Conservation (phyloP, 2,113 vertebrate species). For the Actinemys pallida region DNA sequence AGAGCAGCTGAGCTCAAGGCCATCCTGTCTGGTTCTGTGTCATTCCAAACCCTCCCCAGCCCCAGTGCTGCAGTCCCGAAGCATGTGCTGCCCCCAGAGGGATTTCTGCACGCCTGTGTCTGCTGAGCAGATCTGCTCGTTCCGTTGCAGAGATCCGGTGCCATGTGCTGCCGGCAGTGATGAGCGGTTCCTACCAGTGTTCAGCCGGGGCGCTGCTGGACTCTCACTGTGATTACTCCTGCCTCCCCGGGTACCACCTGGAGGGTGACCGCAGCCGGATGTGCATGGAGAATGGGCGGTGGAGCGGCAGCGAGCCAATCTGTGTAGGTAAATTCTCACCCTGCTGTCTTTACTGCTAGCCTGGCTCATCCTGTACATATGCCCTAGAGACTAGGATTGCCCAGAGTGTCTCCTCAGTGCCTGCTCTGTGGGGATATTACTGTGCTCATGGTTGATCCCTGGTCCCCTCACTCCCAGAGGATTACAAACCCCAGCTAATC, state of each 20-base stretch:
- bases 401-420: background rate
- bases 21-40: background rate
- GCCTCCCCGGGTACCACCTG: constrained; percentile 87
- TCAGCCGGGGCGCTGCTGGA: constrained; percentile 86
- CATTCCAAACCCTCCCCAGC: background rate
- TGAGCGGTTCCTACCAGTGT: constrained; percentile 89
- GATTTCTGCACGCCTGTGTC: background rate
- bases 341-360: background rate
- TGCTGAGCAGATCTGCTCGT: constrained; percentile 23
- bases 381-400: background rate
- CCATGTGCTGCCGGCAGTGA: constrained; percentile 83
- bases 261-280: constrained; percentile 87
- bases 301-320: constrained; percentile 90
- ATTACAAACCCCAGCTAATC: background rate
- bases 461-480: background rate
- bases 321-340: constrained; percentile 89
- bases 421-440: accelerated
- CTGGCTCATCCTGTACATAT: accelerated
- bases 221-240: constrained; percentile 92
- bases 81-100: background rate
- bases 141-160: constrained; percentile 87
- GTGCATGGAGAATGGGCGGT: constrained; percentile 87
- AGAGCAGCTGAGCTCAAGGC: background rate
- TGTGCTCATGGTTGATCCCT: background rate
- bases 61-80: background rate